Evolutionary conservation across 2,888 invertebrate species (phyloP), one percentile per base, ranked within the genome.

Genomic region (Cabera pusaria): DNA sequence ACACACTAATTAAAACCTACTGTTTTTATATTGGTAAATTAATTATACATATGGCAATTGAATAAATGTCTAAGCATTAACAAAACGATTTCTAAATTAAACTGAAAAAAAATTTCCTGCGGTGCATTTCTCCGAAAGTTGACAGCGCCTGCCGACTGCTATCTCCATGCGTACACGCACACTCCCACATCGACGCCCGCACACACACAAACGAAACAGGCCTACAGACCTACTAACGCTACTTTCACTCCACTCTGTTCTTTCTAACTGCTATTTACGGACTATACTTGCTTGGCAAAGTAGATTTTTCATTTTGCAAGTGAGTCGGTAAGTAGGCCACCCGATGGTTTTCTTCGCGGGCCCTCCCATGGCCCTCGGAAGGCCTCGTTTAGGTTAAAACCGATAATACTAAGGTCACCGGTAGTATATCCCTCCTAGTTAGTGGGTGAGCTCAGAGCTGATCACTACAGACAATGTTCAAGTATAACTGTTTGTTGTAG

Each of bases 171-270:
- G 83, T 76, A 65, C 67, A 75, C 83, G 76, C 84, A 83, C 79
- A 77, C 77, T 28, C 36, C 39, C 51, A 53, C 58, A 62, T 51
- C 60, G 58, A 44, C 59, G 47, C 62, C 66, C 76, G 52, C 84
- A 66, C 74, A 72, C 80, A 66, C 44, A 44, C 56, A 52, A 52
- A 48, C 52, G 58, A 44, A 17, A 9, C 71, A 83, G 82, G 84
- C 87, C 87, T 85, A 86, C 74, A 87, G 87, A 87, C 87, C 87
- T 84, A 87, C 82, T 79, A 84, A 80, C 71, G 44, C 43, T 62
- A 69, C 78, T 77, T 80, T 79, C 80, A 69, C 71, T 65, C 50
- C 54, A 54, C 50, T 44, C 39, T 44, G 43, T 43, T 46, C 64
- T 59, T 73, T 60, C 46, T 10, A 6, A 36, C 38, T 26, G 53